A percentile compares a stretch with the other conserved stretches of the same genome.
phyloP scores from a whole-genome alignment of 1,140 invertebrate genomes.

The Diachasmimorpha longicaudata region DNA sequence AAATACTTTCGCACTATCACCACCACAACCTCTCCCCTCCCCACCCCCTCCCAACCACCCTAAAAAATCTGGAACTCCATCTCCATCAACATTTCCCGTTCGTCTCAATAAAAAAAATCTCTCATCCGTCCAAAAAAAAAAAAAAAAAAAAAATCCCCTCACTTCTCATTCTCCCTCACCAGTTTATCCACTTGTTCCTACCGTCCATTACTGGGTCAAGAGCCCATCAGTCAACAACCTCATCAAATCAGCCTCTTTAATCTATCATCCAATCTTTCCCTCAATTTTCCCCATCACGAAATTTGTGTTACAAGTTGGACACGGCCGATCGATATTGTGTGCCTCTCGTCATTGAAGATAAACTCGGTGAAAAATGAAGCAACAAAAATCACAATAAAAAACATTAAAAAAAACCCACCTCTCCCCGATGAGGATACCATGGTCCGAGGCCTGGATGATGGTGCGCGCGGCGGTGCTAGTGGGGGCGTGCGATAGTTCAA shows the following conservation, averaged over 20 bases:
- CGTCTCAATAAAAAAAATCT: too few species aligned
- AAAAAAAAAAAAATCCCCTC: background rate
- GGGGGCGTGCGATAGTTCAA: slow-evolving; percentile 65
- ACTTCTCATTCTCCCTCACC: slow-evolving; percentile 17
- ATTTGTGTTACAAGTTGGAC: slow-evolving; percentile 20
- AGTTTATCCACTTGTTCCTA: slow-evolving; percentile 50
- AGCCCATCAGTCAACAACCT: slow-evolving; percentile 50
- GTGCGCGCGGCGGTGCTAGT: slow-evolving; percentile 62
- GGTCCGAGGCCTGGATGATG: slow-evolving; percentile 56
- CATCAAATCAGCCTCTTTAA: slow-evolving; percentile 37
- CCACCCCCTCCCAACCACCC: too few species aligned
- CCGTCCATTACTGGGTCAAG: slow-evolving; percentile 56
- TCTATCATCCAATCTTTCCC: background rate
- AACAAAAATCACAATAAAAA: background rate
- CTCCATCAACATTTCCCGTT: too few species aligned
- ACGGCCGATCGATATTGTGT: background rate
- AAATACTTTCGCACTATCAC: too few species aligned
- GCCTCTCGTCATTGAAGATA: background rate
- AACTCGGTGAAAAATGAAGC: background rate
- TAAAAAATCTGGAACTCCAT: too few species aligned
- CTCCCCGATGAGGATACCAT: slow-evolving; percentile 10
- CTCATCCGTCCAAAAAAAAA: too few species aligned
- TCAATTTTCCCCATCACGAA: background rate
- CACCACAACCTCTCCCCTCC: too few species aligned
- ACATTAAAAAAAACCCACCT: background rate